Evolutionary conservation across 2,113 vertebrate genomes (phyloP), one percentile per base, ranked within the genome.

Genomic region (Fulica atra): DNA sequence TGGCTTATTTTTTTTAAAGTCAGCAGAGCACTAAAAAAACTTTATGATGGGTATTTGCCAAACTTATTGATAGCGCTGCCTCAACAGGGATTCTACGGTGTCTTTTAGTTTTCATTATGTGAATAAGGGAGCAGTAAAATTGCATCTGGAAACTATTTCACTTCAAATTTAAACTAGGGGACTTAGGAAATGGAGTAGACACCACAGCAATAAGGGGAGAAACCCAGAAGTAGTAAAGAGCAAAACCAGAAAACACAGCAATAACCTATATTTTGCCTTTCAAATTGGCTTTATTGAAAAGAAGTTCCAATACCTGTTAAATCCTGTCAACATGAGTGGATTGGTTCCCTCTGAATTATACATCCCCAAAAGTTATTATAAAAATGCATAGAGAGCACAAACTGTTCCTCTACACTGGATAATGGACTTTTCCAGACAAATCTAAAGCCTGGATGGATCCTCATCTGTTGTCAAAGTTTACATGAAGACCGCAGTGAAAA

Each of bases 101-200:
- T 94, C 88, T 95, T 95, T 93, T 85, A 89, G 81, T 87, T 96
- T 96, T 88, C 86, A 96, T 94, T 95, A 76, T 57, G 60, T 51
- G 88, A 40, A 66, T 53, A 95, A 84, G 69, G 65, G 79, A 97
- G 89, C 74, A 96, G 88, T 95, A 91, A 96, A 97, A 90, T 68
- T 89, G 33, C 86, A 96, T 94, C 96, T 97, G 94, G 93, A 97
- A 95, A 82, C 54, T 65, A 90, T 97, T 96, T 92, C 17, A 29
- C 35, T 74, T 92, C 51, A 72, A 64, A 92, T 93, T 89, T 91
- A 92, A 92, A 72, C 13, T 84, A 70, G 90, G 16, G 48, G 63
- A 79, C 51, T 46, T 88, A 87, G 63, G 86, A 96, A 94, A 89
- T 68, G 54, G 36, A 92, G 65, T 40, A 87, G 90, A 93, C 68